Evolutionary conservation across 2,797 vertebrate species (phyloP).

Genomic region (Anguilla marmorata): DNA sequence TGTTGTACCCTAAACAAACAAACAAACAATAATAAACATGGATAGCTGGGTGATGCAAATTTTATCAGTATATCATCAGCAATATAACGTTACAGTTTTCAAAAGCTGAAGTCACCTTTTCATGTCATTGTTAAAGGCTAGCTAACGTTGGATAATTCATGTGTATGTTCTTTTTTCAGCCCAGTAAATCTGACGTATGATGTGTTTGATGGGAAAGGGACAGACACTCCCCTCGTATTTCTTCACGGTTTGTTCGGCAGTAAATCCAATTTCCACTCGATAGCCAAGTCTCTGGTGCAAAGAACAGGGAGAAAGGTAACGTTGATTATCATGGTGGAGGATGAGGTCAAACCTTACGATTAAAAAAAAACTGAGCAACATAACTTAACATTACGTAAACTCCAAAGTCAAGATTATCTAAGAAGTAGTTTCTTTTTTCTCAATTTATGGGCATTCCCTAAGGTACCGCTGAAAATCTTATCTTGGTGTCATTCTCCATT

Average conservation of each 20-base stretch:
- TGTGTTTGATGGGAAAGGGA: conserved; percentile 75
- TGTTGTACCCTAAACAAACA: background rate
- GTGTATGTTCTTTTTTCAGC: conserved; percentile 58
- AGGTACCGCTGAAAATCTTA: background rate
- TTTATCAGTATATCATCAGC: background rate
- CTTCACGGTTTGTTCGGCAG: conserved; percentile 94
- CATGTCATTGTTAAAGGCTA: background rate
- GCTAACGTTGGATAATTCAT: background rate
- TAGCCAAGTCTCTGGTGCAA: conserved; percentile 82
- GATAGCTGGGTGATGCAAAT: background rate
- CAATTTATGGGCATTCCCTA: background rate
- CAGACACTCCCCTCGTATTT: conserved; percentile 80
- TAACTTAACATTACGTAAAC: background rate
- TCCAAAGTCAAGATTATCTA: background rate
- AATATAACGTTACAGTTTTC: background rate
- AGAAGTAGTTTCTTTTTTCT: background rate
- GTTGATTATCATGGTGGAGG: conserved; percentile 25
- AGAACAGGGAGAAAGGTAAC: conserved; percentile 85
- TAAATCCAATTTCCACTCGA: conserved; percentile 86
- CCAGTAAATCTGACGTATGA: conserved; percentile 79
- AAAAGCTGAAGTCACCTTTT: background rate
- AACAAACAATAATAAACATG: background rate
- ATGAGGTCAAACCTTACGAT: background rate
- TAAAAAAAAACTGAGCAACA: background rate
- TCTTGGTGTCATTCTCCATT: background rate